phyloP scores from a whole-genome alignment of 2,888 invertebrate genomes.

The Drosophila dives region DNA sequence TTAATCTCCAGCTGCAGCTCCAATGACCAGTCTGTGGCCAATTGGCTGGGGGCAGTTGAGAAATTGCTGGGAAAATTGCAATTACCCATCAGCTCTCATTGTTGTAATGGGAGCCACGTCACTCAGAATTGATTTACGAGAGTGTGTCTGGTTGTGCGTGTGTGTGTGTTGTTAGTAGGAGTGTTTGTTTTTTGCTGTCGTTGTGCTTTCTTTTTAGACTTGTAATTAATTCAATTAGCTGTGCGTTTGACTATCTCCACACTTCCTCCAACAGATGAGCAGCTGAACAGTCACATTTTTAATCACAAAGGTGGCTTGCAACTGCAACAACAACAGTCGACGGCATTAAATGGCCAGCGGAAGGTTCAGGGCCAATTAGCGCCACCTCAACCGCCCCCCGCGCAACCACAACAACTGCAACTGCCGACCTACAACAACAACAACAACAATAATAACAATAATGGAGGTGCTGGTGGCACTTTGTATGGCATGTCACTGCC shows the following conservation, averaged over 20 bases:
- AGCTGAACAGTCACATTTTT: constrained; percentile 88
- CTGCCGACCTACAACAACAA: constrained; percentile 52
- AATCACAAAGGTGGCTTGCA: constrained; percentile 90
- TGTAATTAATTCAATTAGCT: constrained; percentile 76
- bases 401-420: constrained; percentile 37
- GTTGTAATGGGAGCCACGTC: constrained; percentile 68
- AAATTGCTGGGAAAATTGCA: constrained; percentile 75
- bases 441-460: constrained; percentile 47
- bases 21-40: constrained; percentile 40
- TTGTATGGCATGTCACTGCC: constrained; percentile 75
- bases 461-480: constrained; percentile 29
- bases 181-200: neutral
- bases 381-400: constrained; percentile 4
- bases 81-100: constrained; percentile 76
- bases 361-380: constrained; percentile 45
- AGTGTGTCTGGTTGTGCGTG: constrained; percentile 18
- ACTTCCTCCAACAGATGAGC: constrained; percentile 81
- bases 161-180: constrained; percentile 17
- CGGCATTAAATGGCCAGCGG: constrained; percentile 61
- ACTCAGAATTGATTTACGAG: constrained; percentile 74
- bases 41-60: constrained; percentile 54
- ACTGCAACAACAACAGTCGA: constrained; percentile 77
- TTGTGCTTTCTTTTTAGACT: constrained; percentile 51
- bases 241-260: constrained; percentile 54
- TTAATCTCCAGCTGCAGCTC: constrained; percentile 11